Base-by-base conservation (phyloP, 2,888 invertebrate genomes). In the Ophion costatus region DNA sequence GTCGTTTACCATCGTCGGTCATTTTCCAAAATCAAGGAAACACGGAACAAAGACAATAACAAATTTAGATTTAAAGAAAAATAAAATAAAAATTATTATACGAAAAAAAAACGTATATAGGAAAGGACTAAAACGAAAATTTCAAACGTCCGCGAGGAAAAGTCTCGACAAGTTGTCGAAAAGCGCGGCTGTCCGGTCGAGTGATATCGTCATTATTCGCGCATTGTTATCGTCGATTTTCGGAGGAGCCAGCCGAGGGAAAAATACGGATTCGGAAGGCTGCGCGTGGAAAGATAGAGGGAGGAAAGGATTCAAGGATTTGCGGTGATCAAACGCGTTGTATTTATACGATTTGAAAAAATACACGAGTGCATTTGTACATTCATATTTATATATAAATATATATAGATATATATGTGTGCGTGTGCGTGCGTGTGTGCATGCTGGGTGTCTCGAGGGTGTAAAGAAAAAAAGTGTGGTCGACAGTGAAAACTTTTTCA, bases 1-100 rank as follows among this genome's bases (percentile, higher is more conserved):
- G 80, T 79, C 85, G 83, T 85, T 81, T 80, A 75, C 76, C 75
- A 76, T 77, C 82, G 82, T 82, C 82, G 69, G 83, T 81, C 20
- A 75, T 78, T 80, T 80, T 71, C 61, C 56, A 69, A 67, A 78
- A 67, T 73, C 22, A 74, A 69, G 61, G n/a, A 45, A 76, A 64
- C 38, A 57, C 64, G 59, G 24, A 29, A 20, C 29, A 14, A 51
- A 59, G 24, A 61, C 24, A 61, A 61, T 2, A 66, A 51, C 9
- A 51, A 45, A 29, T 29, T 24, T 22, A n/a, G 64, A 42, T 4
- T 59, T 17, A 59, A 57, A 24, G 29, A 9, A 22, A 64, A 45
- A n/a, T 14, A 5, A 56, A 33, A 38, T 56, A 42, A 51, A 59
- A 42, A 67, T 45, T 22, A 42, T 45, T 11, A 67, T 67, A 45